phyloP scores from a whole-genome alignment of 2,888 invertebrate genomes.

The Coremacera marginata region DNA sequence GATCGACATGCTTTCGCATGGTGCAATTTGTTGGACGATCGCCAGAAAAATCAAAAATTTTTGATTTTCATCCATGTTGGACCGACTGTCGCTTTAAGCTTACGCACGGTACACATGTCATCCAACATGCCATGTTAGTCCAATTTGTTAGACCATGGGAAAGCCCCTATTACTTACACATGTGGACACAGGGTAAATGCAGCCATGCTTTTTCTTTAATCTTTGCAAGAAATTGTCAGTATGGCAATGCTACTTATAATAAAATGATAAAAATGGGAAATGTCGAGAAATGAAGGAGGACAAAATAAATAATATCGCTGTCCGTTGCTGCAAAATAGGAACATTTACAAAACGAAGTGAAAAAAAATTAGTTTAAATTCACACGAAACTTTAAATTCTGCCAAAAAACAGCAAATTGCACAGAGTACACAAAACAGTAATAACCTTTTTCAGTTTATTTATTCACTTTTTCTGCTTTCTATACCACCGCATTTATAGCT shows the following conservation, averaged over 20 bases:
- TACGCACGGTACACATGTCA: too few relatives aligned
- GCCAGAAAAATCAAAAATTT: too few relatives aligned
- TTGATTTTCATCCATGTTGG: too few relatives aligned
- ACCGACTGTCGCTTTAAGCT: too few relatives aligned
- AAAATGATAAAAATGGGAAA: not conserved
- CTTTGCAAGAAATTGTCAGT: not conserved
- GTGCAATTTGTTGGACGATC: too few relatives aligned
- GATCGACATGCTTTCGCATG: too few relatives aligned
- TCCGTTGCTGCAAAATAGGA: not conserved
- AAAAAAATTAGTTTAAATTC: constrained; percentile 22
- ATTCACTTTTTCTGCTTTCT: not conserved
- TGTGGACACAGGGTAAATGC: not conserved
- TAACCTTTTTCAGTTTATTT: constrained; percentile 10
- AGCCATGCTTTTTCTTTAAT: not conserved
- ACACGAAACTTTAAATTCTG: constrained; percentile 1
- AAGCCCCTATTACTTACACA: too few relatives aligned
- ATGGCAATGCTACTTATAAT: not conserved
- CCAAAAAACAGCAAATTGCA: not conserved
- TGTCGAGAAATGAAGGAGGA: not conserved
- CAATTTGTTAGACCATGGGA: too few relatives aligned
- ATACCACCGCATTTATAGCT: not conserved
- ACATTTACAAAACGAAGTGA: not conserved
- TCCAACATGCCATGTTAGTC: too few relatives aligned
- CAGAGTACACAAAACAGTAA: not conserved
- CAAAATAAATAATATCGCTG: not conserved